Conservation (phyloP, 35 echinoderm and acorn worm species). For the Anneissia japonica region DNA sequence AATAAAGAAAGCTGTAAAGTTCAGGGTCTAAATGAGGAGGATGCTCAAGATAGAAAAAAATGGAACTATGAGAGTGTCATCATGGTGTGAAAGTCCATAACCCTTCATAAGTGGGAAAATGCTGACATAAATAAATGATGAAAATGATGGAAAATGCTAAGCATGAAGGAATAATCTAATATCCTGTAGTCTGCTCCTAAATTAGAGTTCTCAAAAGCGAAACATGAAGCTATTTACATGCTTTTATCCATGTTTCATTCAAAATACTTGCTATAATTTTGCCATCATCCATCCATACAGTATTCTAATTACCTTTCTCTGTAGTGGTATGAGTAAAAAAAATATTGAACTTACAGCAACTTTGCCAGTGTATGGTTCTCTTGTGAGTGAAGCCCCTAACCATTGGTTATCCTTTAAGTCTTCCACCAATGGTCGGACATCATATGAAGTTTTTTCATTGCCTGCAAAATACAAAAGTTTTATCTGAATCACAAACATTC, state of each 20-base stretch:
- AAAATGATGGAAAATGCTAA: too few species aligned
- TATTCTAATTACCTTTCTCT: too few species aligned
- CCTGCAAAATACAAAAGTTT: constrained; percentile 38
- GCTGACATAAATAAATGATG: too few species aligned
- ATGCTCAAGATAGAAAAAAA: too few species aligned
- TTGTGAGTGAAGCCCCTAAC: constrained; percentile 81
- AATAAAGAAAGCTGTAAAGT: too few species aligned
- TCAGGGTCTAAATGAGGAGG: too few species aligned
- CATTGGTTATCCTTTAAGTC: constrained; percentile 93
- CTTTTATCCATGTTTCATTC: too few species aligned
- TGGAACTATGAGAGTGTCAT: too few species aligned
- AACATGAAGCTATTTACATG: not conserved
- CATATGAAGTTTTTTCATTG: constrained; percentile 68
- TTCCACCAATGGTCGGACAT: constrained; percentile 37
- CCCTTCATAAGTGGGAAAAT: too few species aligned
- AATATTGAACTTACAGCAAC: constrained; percentile 62
- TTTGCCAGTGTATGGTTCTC: constrained; percentile 54
- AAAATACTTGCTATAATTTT: too few species aligned
- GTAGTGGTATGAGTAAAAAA: not conserved
- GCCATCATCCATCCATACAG: too few species aligned
- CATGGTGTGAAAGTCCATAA: too few species aligned
- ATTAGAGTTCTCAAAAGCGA: not conserved
- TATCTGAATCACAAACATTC: not conserved
- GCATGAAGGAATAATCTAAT: not conserved
- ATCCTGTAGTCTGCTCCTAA: not conserved